Base-by-base conservation (phyloP, 2,888 invertebrate species). In the Sphaerophoria rueppellii region DNA sequence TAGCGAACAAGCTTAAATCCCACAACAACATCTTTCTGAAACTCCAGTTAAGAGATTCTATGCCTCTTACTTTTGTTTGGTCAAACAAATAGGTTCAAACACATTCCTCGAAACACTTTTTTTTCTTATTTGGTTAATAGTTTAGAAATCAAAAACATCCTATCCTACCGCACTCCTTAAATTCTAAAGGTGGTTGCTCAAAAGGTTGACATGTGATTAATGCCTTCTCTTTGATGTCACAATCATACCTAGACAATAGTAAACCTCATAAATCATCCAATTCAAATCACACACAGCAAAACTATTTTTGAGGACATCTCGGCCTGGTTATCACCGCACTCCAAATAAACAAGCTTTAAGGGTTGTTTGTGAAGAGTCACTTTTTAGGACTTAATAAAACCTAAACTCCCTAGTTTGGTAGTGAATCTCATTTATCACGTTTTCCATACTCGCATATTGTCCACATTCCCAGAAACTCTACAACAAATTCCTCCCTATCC, bases 241-340 rank as follows among this genome's bases (percentile, higher is more conserved):
- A 46, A n/a, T 55, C 35, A 32, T 50, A 40, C 48, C 6, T 50
- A 57, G 61, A 9, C 46, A 69, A 54, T 58, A 16, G 16, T 16
- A 9, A 55, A 34, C 4, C 58, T 71, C 35, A 74, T 83, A 75
- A 65, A 74, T 75, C 78, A 73, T 65, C 65, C 63, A 40, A 58
- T 65, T 78, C 67, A 75, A 65, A 65, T 67, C 50, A 65, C 46
- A 12, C 5, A 34, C 48, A 65, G 61, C 74, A 75, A 48, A 40
- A 71, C 60, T 46, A 82, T 79, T 79, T 74, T 70, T 60, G 60
- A 67, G 11, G 50, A 35, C 11, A 67, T 50, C 77, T 63, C 34
- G 65, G 77, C 61, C 77, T 77, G 69, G 67, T 82, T 69, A 77
- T 65, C 77, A 69, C 48, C 35, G 35, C 43, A 40, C 4, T 6